Conservation (phyloP, 2,113 vertebrate species). For the Psammodynastes pulverulentus region DNA sequence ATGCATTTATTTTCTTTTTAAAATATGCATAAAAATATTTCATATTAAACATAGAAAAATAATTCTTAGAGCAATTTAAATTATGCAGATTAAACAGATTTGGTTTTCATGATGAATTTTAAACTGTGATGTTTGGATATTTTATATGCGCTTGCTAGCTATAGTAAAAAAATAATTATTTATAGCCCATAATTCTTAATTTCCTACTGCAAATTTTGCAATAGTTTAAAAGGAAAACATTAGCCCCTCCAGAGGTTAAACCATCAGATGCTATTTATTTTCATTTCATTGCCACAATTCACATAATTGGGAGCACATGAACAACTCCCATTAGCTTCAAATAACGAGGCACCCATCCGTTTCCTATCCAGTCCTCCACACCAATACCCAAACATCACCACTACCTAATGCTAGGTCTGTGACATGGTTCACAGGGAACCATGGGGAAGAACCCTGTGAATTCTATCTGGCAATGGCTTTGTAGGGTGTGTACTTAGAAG, state of each 20-base stretch:
- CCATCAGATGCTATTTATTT: background rate
- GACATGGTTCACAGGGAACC: background rate
- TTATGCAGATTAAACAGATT: background rate
- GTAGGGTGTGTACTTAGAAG: background rate
- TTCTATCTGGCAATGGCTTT: background rate
- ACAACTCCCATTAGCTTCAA: background rate
- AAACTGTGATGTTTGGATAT: background rate
- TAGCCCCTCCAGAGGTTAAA: background rate
- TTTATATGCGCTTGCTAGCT: background rate
- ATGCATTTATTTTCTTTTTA: conserved; percentile 31
- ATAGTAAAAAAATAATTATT: background rate
- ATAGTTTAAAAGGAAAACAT: background rate
- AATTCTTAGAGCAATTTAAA: background rate
- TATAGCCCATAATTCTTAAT: background rate
- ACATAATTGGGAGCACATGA: background rate
- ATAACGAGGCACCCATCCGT: background rate
- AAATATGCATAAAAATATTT: background rate
- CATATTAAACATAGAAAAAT: background rate
- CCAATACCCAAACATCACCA: background rate
- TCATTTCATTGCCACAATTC: background rate
- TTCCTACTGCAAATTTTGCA: background rate
- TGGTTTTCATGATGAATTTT: background rate
- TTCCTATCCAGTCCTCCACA: background rate
- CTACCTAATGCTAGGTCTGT: background rate
- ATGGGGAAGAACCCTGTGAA: background rate